Evolutionary conservation across 2,888 invertebrate species (phyloP).

Genomic region (Choristoneura rosaceana): DNA sequence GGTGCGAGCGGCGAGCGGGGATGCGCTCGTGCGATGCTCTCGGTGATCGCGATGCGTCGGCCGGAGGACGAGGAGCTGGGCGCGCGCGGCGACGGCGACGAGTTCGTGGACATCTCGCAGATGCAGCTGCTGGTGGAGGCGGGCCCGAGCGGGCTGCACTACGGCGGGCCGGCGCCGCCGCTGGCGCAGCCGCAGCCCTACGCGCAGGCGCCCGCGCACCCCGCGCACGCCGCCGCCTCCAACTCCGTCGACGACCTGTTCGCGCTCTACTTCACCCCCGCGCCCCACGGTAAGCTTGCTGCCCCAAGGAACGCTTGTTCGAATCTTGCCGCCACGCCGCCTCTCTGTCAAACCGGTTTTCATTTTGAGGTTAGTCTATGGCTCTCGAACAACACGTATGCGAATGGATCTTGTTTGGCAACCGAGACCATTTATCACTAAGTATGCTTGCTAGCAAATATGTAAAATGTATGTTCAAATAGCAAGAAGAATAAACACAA

Average conservation of each 20-base stretch:
- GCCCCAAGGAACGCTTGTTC: conserved; percentile 20
- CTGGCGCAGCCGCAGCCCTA: conserved; percentile 78
- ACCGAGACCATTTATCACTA: neutral
- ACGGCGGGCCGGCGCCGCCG: conserved; percentile 79
- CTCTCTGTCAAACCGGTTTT: conserved; percentile 31
- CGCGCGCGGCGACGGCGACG: conserved; percentile 86
- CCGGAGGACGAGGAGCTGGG: conserved; percentile 88
- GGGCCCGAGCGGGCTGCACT: conserved; percentile 81
- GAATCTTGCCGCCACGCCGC: conserved; percentile 26
- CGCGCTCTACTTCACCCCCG: conserved; percentile 90
- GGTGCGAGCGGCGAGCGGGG: conserved; percentile 69
- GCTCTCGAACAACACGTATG: conserved; percentile 33
- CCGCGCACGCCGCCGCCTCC: conserved; percentile 70
- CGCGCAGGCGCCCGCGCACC: conserved; percentile 65
- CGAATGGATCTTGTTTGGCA: conserved; percentile 27
- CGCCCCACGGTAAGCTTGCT: conserved; percentile 83
- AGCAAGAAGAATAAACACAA: neutral
- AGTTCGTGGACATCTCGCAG: conserved; percentile 94
- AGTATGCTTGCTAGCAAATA: neutral
- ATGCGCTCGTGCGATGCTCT: conserved; percentile 84
- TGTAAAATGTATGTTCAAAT: neutral
- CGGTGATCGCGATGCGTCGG: conserved; percentile 91
- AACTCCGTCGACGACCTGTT: conserved; percentile 91
- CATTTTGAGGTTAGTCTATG: conserved; percentile 25
- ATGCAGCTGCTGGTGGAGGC: conserved; percentile 90